Evolutionary conservation across 30 jellyfish, hydroid and myxozoan genomes (phyloP).

Genomic region (Sanderia malayensis): DNA sequence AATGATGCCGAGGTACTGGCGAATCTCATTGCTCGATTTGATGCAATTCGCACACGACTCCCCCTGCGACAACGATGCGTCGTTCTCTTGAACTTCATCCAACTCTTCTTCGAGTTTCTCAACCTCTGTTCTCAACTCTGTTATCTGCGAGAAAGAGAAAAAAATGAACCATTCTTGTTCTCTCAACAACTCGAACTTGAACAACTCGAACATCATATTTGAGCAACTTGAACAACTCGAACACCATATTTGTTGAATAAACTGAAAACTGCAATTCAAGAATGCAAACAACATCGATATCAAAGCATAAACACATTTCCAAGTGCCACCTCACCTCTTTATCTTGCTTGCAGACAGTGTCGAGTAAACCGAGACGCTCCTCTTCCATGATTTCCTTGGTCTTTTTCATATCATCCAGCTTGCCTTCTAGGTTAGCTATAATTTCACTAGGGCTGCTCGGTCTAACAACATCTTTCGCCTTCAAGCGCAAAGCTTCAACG

Average conservation of each 20-base stretch:
- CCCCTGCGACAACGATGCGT: conserved; percentile 31
- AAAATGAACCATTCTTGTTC: too few relatives aligned
- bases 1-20: conserved; percentile 85
- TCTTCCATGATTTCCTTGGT: conserved; percentile 79
- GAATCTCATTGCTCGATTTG: conserved; percentile 70
- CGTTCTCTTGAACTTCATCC: conserved; percentile 19
- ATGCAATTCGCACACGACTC: conserved; percentile 68
- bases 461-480: conserved; percentile 25
- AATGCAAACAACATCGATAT: too few relatives aligned
- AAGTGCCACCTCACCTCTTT: conserved; percentile 42
- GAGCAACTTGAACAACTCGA: too few relatives aligned
- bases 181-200: too few relatives aligned
- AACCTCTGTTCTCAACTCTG: conserved; percentile 63
- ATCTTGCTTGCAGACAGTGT: conserved; percentile 78
- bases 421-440: conserved; percentile 52
- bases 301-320: too few relatives aligned
- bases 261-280: too few relatives aligned
- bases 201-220: too few relatives aligned
- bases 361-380: conserved; percentile 79
- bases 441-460: conserved; percentile 48
- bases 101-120: conserved; percentile 54
- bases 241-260: too few relatives aligned
- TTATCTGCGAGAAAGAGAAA: conserved; percentile 4
- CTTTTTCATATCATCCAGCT: conserved; percentile 62
- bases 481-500: conserved; percentile 22